Evolutionary conservation across 2,797 vertebrate species (phyloP), one percentile per base, ranked within the genome.

Genomic region (Echeneis naucrates): DNA sequence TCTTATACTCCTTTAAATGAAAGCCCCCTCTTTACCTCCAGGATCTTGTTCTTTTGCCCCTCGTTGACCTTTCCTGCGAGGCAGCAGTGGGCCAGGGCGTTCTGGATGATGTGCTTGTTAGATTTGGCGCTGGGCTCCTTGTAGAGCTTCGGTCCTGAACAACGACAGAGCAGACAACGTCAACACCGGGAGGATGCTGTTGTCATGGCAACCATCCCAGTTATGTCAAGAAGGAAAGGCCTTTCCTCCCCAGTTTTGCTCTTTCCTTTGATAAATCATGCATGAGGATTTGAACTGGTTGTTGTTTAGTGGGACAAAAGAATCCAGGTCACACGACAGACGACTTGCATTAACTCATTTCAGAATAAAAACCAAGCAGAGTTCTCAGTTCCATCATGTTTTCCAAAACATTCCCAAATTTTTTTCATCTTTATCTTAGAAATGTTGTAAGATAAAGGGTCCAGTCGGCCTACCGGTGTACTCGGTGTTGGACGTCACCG

Each of bases 111-210:
- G 82, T 99, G 97, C 80, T 99, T 99, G 84, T 99, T 99, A 57
- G 98, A 99, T 92, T 99, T 99, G 87, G 98, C 97, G 87, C 98
- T 99, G 47, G 98, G 98, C 88, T 98, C 98, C 91, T 98, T 99
- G 93, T 98, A 99, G 59, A 99, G 94, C 92, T 97, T 99, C 70
- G 98, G 98, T 92, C 98, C 98, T 99, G 82, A 53, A 77, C n/a
- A 61, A 66, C 53, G 76, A 47, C 8, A 76, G 27, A 65, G n/a
- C 17, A 57, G 24, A 58, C 19, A 64, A 75, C 27, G 42, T 37
- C 11, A 64, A 75, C 27, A 40, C 30, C 11, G 45, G 38, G 42
- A 69, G 55, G 64, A 72, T 45, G 44, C 53, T 53, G 83, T 89
- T 78, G 76, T 75, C 60, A 78, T 80, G 72, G 77, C 71, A 90